Evolutionary conservation across 2,113 vertebrate genomes (phyloP).

Genomic region (Gobiocypris rarus): DNA sequence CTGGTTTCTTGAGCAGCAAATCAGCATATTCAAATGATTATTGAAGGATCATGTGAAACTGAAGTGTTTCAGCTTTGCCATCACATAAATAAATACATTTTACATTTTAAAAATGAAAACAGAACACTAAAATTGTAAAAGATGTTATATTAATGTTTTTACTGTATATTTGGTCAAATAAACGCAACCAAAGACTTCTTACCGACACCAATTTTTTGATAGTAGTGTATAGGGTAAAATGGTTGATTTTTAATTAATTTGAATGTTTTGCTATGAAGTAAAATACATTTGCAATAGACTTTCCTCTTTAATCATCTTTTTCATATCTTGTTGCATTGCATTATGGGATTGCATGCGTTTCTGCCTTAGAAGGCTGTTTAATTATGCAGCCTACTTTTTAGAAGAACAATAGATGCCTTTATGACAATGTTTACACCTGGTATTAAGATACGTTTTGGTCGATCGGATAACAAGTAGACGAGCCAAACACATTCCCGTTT

Average conservation of each 20-base stretch:
- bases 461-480: too few species aligned
- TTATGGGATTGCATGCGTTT: neutral
- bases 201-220: neutral
- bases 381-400: neutral
- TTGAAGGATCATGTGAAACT: neutral
- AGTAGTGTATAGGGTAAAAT: neutral
- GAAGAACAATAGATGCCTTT: neutral
- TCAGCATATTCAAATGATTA: too few species aligned
- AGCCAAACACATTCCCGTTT: too few species aligned
- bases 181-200: neutral
- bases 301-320: too few species aligned
- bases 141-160: neutral
- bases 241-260: too few species aligned
- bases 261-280: neutral
- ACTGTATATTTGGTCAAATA: neutral
- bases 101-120: neutral
- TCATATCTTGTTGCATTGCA: neutral
- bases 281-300: neutral
- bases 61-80: neutral
- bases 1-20: too few species aligned
- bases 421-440: neutral
- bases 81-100: neutral
- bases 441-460: too few species aligned
- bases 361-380: neutral
- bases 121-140: too few species aligned